Evolutionary conservation across 2,888 invertebrate genomes (phyloP).

Genomic region (Caenorhabditis parvicauda): DNA sequence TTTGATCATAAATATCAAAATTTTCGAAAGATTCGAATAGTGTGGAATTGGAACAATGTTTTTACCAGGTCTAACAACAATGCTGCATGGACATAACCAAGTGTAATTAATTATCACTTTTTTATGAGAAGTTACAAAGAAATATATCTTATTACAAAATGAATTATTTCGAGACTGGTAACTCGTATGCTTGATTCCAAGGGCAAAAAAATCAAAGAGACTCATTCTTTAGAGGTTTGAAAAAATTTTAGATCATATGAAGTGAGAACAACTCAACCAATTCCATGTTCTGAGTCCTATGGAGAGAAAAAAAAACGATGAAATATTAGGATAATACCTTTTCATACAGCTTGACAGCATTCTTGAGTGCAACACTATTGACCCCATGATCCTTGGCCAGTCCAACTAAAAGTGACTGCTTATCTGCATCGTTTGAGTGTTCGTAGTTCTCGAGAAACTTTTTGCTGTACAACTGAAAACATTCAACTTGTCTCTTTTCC

Average conservation of each 20-base stretch:
- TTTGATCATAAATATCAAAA: too few relatives aligned
- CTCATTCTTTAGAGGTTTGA: background rate
- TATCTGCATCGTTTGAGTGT: slow-evolving; percentile 9
- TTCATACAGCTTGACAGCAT: slow-evolving; percentile 36
- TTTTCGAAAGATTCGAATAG: too few relatives aligned
- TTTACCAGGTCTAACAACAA: too few relatives aligned
- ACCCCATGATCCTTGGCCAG: slow-evolving; percentile 41
- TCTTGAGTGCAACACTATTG: slow-evolving; percentile 35
- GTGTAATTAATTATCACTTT: too few relatives aligned
- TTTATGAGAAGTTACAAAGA: too few relatives aligned
- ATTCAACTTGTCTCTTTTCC: too few relatives aligned
- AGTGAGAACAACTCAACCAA: background rate
- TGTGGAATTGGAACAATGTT: too few relatives aligned
- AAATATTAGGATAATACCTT: too few relatives aligned
- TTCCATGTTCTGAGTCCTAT: background rate
- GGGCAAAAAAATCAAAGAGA: background rate
- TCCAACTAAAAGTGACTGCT: slow-evolving; percentile 22
- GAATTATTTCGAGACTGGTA: too few relatives aligned
- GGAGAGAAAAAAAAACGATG: background rate
- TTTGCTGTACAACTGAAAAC: slow-evolving; percentile 25
- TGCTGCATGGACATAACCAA: too few relatives aligned
- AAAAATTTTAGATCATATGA: background rate
- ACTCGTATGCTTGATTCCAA: background rate
- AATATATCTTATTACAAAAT: too few relatives aligned
- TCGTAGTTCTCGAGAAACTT: slow-evolving; percentile 27